Percentiles rank a stretch among this genome's conserved stretches.
Evolutionary conservation across 2,113 vertebrate species (phyloP).

Genomic region (Paradoxurus hermaphroditus): DNA sequence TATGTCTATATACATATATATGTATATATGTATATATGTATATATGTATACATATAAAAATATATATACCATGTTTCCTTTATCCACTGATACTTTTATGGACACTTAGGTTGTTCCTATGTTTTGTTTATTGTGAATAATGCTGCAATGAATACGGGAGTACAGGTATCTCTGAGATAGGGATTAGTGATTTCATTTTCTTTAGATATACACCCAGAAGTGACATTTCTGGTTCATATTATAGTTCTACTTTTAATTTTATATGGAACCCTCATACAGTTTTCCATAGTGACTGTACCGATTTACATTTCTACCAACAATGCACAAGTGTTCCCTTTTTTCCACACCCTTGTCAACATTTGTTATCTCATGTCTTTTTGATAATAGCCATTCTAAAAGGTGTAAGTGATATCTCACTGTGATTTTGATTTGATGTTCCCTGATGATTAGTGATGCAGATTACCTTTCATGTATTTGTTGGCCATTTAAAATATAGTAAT

Average conservation of each 20-base stretch:
- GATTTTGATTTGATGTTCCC: background rate
- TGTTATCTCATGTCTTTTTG: background rate
- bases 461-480: background rate
- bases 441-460: background rate
- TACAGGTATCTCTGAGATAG: too few species aligned
- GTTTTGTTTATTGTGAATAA: background rate
- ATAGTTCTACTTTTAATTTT: too few species aligned
- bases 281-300: too few species aligned
- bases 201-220: background rate
- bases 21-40: too few species aligned
- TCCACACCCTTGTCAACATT: background rate
- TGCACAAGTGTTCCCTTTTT: background rate
- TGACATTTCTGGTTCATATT: background rate
- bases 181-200: too few species aligned
- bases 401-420: background rate
- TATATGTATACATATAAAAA: too few species aligned
- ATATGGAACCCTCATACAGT: too few species aligned
- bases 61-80: background rate
- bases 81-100: background rate
- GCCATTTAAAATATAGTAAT: conserved; percentile 47
- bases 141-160: too few species aligned
- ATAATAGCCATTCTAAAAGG: background rate
- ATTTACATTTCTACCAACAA: too few species aligned
- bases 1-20: background rate
- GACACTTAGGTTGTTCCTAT: background rate